Evolutionary conservation across 2,113 vertebrate genomes (phyloP).

Genomic region (Dissostichus mawsoni): DNA sequence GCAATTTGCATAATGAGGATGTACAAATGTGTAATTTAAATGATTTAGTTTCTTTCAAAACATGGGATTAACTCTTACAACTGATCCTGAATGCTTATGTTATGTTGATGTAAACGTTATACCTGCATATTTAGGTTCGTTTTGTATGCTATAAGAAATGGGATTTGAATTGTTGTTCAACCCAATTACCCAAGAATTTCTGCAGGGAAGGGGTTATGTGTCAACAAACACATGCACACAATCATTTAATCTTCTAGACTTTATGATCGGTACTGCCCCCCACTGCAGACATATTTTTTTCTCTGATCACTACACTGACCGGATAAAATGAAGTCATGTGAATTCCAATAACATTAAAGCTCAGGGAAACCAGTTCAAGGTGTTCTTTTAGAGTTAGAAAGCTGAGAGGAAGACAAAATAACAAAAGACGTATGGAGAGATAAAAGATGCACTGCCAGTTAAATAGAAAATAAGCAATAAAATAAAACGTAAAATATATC

Average conservation of each 20-base stretch:
- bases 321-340: constrained; percentile 8
- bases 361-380: constrained; percentile 10
- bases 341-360: constrained; percentile 28
- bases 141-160: background rate
- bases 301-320: constrained; percentile 17
- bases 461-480: background rate
- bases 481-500: background rate
- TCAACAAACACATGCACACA: constrained; percentile 7
- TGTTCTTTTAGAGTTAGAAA: constrained; percentile 11
- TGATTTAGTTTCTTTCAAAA: too few relatives aligned
- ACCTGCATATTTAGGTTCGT: background rate
- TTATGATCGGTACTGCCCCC: constrained; percentile 30
- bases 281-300: constrained; percentile 23
- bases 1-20: background rate
- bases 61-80: too few relatives aligned
- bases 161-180: background rate
- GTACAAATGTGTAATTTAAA: too few relatives aligned
- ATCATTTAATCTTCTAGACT: constrained; percentile 24
- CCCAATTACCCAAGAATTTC: background rate
- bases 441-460: background rate
- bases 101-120: too few relatives aligned
- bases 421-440: background rate
- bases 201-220: constrained; percentile 15
- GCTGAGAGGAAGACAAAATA: background rate
- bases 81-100: background rate